These are phyloP conservation scores for Drosophila punjabiensis DNA, from an alignment of 1,140 invertebrate species.

Conservation along the genomic window DNA sequence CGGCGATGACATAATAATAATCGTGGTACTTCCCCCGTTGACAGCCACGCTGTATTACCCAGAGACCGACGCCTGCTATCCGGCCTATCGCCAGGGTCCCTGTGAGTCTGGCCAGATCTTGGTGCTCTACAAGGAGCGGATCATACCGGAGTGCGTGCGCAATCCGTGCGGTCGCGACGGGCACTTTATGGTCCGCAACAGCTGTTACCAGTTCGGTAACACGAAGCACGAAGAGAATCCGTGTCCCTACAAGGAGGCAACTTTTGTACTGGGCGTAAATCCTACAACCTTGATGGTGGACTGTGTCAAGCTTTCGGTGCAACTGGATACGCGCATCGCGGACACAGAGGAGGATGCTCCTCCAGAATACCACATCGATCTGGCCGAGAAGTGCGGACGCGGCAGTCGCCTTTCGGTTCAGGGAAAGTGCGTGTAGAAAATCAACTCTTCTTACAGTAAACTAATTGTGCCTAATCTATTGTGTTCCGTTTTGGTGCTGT, in stretches of 20 bases:
- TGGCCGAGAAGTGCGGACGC: constrained; percentile 68
- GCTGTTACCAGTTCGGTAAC: constrained; percentile 86
- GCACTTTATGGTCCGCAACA: constrained; percentile 85
- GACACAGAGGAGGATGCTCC: constrained; percentile 34
- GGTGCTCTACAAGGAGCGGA: constrained; percentile 86
- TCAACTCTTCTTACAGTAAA: neutral
- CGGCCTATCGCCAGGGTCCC: constrained; percentile 88
- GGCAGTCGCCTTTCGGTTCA: constrained; percentile 61
- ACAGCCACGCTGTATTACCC: constrained; percentile 88
- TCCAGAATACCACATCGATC: constrained; percentile 62
- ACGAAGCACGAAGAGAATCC: constrained; percentile 48
- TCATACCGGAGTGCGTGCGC: constrained; percentile 87
- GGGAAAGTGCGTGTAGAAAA: constrained; percentile 44
- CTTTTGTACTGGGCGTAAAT: constrained; percentile 86
- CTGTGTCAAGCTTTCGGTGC: constrained; percentile 84
- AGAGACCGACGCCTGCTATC: constrained; percentile 87
- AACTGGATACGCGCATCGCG: constrained; percentile 69
- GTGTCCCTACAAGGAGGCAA: constrained; percentile 83
- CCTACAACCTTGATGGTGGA: constrained; percentile 85
- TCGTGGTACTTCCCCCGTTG: constrained; percentile 31
- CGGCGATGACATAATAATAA: constrained; percentile 70
- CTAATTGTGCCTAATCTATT: constrained; percentile 5
- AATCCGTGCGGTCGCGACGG: constrained; percentile 88
- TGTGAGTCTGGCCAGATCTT: constrained; percentile 87
- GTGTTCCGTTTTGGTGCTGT: constrained; percentile 22